Percentiles rank a stretch among this genome's conserved stretches.
phyloP scores from a whole-genome alignment of 2,113 vertebrate genomes.

The Galeopterus variegatus region DNA sequence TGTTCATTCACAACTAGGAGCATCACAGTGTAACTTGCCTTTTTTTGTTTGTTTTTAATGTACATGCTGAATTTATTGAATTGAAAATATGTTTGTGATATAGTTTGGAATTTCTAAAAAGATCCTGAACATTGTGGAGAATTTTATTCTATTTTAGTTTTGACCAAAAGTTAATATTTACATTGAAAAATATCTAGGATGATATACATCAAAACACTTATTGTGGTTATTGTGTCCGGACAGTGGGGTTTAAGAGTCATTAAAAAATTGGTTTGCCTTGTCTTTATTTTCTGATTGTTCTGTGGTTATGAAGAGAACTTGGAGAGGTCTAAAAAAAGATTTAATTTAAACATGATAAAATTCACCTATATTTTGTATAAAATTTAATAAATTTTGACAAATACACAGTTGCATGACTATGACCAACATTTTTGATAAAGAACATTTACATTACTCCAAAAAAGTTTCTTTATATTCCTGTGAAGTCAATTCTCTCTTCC shows the following conservation, averaged over 20 bases:
- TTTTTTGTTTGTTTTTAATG: not conserved
- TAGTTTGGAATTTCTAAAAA: conserved; percentile 45
- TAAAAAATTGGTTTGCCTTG: not conserved
- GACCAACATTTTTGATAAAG: not conserved
- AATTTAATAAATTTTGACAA: conserved; percentile 14
- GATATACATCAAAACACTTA: not conserved
- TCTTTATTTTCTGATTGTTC: not conserved
- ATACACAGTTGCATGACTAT: not conserved
- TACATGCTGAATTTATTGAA: not conserved
- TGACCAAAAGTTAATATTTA: conserved; percentile 30
- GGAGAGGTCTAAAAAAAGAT: not conserved
- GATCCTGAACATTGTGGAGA: not conserved
- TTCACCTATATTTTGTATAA: not conserved
- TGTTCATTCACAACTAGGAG: conserved; percentile 8
- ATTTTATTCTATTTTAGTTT: conserved; percentile 27
- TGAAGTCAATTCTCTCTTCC: not conserved
- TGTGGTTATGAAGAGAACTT: conserved; percentile 19
- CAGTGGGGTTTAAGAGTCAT: not conserved
- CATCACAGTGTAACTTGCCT: not conserved
- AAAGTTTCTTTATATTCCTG: not conserved
- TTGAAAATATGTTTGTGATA: not conserved
- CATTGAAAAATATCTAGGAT: not conserved
- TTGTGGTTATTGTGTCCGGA: not conserved
- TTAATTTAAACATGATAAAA: conserved; percentile 29
- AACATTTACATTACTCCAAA: not conserved